Evolutionary conservation across 2,113 vertebrate genomes (phyloP).

Genomic region (Ophiodon elongatus): DNA sequence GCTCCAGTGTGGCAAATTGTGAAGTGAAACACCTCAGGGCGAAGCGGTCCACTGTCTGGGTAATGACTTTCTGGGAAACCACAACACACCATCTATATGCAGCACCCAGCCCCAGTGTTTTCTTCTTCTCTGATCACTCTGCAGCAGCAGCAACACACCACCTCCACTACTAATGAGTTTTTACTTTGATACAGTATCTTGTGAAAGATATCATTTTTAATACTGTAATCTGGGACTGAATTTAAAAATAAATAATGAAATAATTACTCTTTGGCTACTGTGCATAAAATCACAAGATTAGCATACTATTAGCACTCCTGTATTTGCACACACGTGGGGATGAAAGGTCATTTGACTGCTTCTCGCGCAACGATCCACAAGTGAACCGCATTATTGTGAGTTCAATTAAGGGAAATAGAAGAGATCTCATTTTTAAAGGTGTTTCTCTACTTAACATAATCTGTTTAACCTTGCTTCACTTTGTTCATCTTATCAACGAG

Average conservation of each 20-base stretch:
- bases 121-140: conserved; percentile 8
- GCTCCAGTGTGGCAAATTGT: conserved; percentile 31
- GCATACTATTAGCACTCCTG: neutral
- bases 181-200: neutral
- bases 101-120: conserved; percentile 19
- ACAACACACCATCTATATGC: conserved; percentile 31
- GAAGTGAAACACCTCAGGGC: conserved; percentile 48
- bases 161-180: neutral
- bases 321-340: neutral
- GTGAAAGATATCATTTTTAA: neutral
- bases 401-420: neutral
- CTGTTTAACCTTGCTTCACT: neutral
- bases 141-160: conserved; percentile 4
- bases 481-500: too few relatives aligned
- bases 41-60: conserved; percentile 39
- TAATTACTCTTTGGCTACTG: neutral
- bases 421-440: neutral
- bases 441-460: neutral
- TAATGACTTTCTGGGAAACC: conserved; percentile 58
- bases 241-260: neutral
- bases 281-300: neutral
- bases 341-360: neutral
- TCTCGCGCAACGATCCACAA: neutral
- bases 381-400: neutral
- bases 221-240: neutral